Evolutionary conservation across 2,888 invertebrate genomes (phyloP), one percentile per base, ranked within the genome.

Genomic region (Psylliodes chrysocephalus): DNA sequence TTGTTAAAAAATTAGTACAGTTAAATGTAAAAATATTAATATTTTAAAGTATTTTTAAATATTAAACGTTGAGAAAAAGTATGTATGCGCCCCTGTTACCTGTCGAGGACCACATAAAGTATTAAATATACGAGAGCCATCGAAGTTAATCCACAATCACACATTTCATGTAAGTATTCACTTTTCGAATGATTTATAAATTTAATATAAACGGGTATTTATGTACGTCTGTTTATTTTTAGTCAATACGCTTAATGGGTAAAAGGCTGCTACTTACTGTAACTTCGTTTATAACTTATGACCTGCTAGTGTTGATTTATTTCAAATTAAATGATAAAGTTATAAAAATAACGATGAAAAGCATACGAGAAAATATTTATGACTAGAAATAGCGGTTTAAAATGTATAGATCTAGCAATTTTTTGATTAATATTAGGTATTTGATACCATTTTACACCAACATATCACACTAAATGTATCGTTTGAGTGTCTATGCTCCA

Each of bases 61-160:
- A n/a, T n/a, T n/a, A n/a, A n/a, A n/a, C n/a, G n/a, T n/a, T n/a
- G n/a, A n/a, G 10, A 47, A n/a, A 52, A 22, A 47, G 6, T 47
- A 44, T 22, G 8, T 8, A 12, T 28, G 12, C 25, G 14, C 15
- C 14, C 30, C 15, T 49, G 54, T 47, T 47, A 19, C 10, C 2
- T 7, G 18, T 51, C 10, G 54, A 30, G 64, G 59, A 66, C 61
- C 62, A 56, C 67, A 64, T 71, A 71, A 71, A 71, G 61, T 66
- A 64, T 55, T 28, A 46, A 70, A 70, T 69, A 70, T 70, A 72
- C 63, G 70, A 65, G 65, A 47, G 59, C 68, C 66, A 63, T 64
- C 68, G 70, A 70, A 63, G 25, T 42, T 64, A 63, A 67, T 69
- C 64, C 67, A 69, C 67, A 67, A 64, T 66, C 60, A 57, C 61